These are phyloP conservation scores for Empidonax alnorum DNA, from an alignment of 2,113 vertebrate species.

Conservation along the genomic window DNA sequence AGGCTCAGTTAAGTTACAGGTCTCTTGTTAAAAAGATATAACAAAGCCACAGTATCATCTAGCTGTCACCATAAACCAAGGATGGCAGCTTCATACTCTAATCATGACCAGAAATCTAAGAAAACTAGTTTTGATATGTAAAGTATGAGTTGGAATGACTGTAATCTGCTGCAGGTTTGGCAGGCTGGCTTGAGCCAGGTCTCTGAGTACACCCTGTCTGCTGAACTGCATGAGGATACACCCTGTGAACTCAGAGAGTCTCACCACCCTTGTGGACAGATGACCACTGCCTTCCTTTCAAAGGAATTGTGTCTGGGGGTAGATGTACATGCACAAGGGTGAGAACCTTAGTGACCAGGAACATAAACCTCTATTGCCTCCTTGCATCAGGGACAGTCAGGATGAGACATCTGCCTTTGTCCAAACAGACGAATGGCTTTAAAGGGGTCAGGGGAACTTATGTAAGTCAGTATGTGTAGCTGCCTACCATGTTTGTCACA, in stretches of 20 bases:
- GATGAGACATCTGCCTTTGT: background rate
- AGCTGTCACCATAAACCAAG: background rate
- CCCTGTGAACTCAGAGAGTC: background rate
- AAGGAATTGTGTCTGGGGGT: background rate
- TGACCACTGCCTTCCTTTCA: background rate
- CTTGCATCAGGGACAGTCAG: background rate
- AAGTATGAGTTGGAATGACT: background rate
- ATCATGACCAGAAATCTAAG: background rate
- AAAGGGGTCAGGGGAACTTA: background rate
- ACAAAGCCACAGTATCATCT: background rate
- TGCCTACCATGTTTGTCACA: background rate
- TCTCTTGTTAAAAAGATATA: background rate
- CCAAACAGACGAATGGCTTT: background rate
- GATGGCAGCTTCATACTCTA: background rate
- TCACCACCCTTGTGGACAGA: background rate
- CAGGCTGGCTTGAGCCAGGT: background rate
- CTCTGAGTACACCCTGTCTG: background rate
- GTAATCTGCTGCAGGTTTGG: constrained; percentile 1
- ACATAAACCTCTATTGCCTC: background rate
- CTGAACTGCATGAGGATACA: background rate
- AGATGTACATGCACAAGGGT: background rate
- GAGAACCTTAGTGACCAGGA: background rate
- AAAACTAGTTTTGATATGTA: background rate
- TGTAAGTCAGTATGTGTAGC: background rate
- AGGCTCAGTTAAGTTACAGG: background rate